Evolutionary conservation across 2,888 invertebrate species (phyloP), one percentile per base, ranked within the genome.

Genomic region (Terebella lapidaria): DNA sequence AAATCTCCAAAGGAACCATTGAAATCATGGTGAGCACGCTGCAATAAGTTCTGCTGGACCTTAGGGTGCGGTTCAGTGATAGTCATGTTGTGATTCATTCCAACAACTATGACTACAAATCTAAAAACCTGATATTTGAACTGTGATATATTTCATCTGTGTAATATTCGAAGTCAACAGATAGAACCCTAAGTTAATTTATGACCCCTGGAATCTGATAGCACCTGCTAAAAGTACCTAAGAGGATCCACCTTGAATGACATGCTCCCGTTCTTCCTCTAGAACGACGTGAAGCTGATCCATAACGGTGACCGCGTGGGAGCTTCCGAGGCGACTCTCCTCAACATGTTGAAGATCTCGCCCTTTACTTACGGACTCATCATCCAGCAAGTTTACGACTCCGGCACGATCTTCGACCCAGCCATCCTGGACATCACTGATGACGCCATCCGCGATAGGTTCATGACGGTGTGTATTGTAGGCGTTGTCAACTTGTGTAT

Each of bases 341-440:
- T 99, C 71, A 99, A 97, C 87, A 99, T 99, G 99, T 87, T 99
- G 85, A 95, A 95, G 86, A 96, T 99, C 83, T 96, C 95, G 81
- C 99, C 99, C 56, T 99, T 99, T 86, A 94, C 94, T 57, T 99
- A 99, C 78, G 99, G 99, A 85, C 86, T 99, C 3, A 84, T 91
- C 49, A 93, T 99, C 66, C 78, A 81, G 62, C 82, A 84, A 71
- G 91, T 99, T 1, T 99, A 96, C 74, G 99, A 99, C 81, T 94
- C 94, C 66, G 99, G 99, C 61, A 95, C 96, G 71, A 90, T 96
- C 77, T 99, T 97, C 82, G 90, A 92, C 22, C 97, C 99, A 1
- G 90, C 89, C 70, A 94, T 99, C 76, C 85, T 99, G 75, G 97
- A 99, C 84, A 97, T 99, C 83, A 96, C 94, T 77, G 92, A 94